Evolutionary conservation across 2,888 invertebrate genomes (phyloP).

Genomic region (Ametastegia equiseti): DNA sequence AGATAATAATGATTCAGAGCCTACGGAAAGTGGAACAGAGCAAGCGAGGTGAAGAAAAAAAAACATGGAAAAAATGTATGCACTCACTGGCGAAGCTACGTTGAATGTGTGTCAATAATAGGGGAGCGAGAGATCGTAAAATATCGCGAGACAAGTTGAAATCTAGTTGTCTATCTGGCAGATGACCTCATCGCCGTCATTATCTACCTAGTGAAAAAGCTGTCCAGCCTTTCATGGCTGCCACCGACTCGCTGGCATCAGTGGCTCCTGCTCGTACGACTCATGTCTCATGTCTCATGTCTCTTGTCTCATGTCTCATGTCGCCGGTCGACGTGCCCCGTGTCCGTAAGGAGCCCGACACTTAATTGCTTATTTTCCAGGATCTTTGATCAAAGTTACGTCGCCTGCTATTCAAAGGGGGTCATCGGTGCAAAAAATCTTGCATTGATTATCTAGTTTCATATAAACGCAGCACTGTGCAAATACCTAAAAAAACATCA

Average conservation of each 20-base stretch:
- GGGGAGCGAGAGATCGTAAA: conserved; percentile 53
- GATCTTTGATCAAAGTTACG: conserved; percentile 56
- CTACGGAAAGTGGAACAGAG: conserved; percentile 39
- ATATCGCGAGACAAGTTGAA: conserved; percentile 52
- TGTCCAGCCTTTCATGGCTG: conserved; percentile 67
- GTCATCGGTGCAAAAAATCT: conserved; percentile 3
- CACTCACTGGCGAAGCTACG: conserved; percentile 6
- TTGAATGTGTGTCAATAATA: conserved; percentile 47
- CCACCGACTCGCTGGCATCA: conserved; percentile 50
- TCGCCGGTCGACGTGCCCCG: conserved; percentile 51
- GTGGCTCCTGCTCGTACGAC: conserved; percentile 36
- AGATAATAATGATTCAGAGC: conserved; percentile 12
- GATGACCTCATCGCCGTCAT: conserved; percentile 69
- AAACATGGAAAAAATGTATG: background rate
- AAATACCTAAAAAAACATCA: background rate
- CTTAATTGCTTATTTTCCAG: conserved; percentile 71
- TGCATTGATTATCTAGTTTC: background rate
- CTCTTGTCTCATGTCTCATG: conserved; percentile 46
- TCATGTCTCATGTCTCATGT: conserved; percentile 47
- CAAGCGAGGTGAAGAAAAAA: conserved; percentile 20
- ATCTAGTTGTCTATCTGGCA: conserved; percentile 67
- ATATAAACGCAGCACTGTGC: background rate
- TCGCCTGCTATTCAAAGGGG: conserved; percentile 51
- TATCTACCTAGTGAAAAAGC: conserved; percentile 64
- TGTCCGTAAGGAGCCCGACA: conserved; percentile 64